Evolutionary conservation across 2,888 invertebrate genomes (phyloP).

Genomic region (Operophtera brumata): DNA sequence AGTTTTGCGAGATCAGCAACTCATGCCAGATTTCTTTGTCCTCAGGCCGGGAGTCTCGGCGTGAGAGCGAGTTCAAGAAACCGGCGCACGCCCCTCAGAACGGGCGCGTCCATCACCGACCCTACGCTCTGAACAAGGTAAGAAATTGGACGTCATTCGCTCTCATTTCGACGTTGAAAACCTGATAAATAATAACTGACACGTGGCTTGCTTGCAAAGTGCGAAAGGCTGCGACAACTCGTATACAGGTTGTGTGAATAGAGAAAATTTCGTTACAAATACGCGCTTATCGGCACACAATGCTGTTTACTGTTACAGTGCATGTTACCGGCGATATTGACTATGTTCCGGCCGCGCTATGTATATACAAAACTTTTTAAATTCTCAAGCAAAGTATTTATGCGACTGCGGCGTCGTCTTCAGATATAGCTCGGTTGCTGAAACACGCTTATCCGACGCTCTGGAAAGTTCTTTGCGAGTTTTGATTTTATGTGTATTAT

Average conservation of each 20-base stretch:
- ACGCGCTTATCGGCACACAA: slow-evolving; percentile 35
- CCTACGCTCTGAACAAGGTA: slow-evolving; percentile 71
- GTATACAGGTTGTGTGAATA: slow-evolving; percentile 33
- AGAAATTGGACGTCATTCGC: slow-evolving; percentile 28
- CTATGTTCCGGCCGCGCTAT: slow-evolving; percentile 33
- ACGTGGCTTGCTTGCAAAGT: slow-evolving; percentile 44
- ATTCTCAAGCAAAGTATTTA: slow-evolving; percentile 27
- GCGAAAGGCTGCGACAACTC: slow-evolving; percentile 7
- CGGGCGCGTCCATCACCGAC: slow-evolving; percentile 70
- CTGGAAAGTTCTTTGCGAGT: slow-evolving; percentile 22
- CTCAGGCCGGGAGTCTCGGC: slow-evolving; percentile 74
- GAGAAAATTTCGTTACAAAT: slow-evolving; percentile 38
- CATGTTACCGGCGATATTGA: slow-evolving; percentile 38
- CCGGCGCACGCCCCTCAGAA: slow-evolving; percentile 79
- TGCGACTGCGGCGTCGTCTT: slow-evolving; percentile 9
- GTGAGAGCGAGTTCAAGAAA: slow-evolving; percentile 83
- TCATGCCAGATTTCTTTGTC: slow-evolving; percentile 42
- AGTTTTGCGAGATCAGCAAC: slow-evolving; percentile 17
- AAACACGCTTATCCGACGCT: slow-evolving; percentile 36
- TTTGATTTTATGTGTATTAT: slow-evolving; percentile 24
- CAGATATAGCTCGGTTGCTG: slow-evolving; percentile 29
- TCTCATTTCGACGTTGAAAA: slow-evolving; percentile 29
- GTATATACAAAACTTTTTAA: slow-evolving; percentile 42
- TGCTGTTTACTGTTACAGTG: slow-evolving; percentile 44
- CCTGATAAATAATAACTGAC: slow-evolving; percentile 45